Evolutionary conservation across 2,113 vertebrate species (phyloP), one percentile per base, ranked within the genome.

Genomic region (Candoia aspera): DNA sequence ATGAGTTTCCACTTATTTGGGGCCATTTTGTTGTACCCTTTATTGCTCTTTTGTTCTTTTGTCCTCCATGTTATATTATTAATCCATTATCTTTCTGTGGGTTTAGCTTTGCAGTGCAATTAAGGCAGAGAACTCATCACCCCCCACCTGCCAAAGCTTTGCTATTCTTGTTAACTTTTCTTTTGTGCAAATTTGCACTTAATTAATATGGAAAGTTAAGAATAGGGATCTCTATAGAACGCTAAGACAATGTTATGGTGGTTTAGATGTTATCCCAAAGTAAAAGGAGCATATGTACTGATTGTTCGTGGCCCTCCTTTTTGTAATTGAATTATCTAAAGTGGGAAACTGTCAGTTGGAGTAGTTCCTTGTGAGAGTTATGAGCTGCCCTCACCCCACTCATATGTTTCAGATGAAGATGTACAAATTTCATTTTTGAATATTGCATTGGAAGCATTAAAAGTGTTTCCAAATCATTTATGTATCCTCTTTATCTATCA

Each of bases 31-130:
- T 64, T 85, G 83, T 24, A 59, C 42, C 42, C 84, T 91, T 60
- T 62, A 6, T 64, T 91, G 84, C 3, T 53, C 59, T 60, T 91
- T 91, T 64, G 46, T 86, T 86, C 84, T 85, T 85, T 85, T 49
- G 55, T 60, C 79, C 57, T 84, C 57, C 90, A 60, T 53, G 24
- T 37, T 84, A 1, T 84, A 60, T 90, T 90, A 60, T 90, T 85
- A 89, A 64, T 89, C 42, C 15, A 89, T 89, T 89, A 64, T 89
- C 87, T 90, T 84, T 90, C 79, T n/a, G 57, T 23, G 42, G 33
- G 33, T 84, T 90, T 84, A 90, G 54, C 12, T 3, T 46, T 49
- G 83, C 84, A 64, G 33, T 53, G n/a, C 42, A 91, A 91, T 86
- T 64, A 64, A 91, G 46, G 46, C 29, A 91, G 59, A 86, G 46